Conservation (phyloP, 2,797 vertebrate genomes). For the Anas flavirostris region DNA sequence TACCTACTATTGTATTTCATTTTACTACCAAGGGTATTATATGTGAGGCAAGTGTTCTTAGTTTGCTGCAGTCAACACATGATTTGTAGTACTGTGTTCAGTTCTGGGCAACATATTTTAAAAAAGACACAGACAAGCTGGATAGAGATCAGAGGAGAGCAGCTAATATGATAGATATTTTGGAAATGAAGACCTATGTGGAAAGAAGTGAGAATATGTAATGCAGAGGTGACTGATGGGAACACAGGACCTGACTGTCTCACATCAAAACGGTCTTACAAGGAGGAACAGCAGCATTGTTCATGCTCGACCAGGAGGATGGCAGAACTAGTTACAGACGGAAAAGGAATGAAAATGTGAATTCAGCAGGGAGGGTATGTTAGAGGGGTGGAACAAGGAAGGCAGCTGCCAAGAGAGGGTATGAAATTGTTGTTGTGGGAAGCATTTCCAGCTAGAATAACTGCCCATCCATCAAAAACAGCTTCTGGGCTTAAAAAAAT, state of each 20-base stretch:
- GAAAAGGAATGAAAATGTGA: not conserved
- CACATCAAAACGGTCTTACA: conserved; percentile 3
- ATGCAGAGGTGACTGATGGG: conserved; percentile 18
- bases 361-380: not conserved
- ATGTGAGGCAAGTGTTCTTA: conserved; percentile 12
- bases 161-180: conserved; percentile 26
- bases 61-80: conserved; percentile 8
- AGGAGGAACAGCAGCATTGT: not conserved
- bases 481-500: not conserved
- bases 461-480: not conserved
- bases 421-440: not conserved
- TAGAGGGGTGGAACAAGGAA: not conserved
- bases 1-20: not conserved
- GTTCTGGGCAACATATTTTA: conserved; percentile 2
- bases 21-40: conserved; percentile 10
- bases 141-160: conserved; percentile 40
- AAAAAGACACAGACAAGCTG: conserved; percentile 23
- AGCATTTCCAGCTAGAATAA: not conserved
- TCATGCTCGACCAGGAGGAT: not conserved
- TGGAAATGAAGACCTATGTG: conserved; percentile 22
- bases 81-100: conserved; percentile 15
- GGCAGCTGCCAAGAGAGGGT: not conserved
- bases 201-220: conserved; percentile 33
- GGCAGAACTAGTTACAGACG: not conserved
- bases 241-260: not conserved